These are phyloP conservation scores for Antitype chi DNA, from an alignment of 2,888 invertebrate species.

Conservation along the genomic window DNA sequence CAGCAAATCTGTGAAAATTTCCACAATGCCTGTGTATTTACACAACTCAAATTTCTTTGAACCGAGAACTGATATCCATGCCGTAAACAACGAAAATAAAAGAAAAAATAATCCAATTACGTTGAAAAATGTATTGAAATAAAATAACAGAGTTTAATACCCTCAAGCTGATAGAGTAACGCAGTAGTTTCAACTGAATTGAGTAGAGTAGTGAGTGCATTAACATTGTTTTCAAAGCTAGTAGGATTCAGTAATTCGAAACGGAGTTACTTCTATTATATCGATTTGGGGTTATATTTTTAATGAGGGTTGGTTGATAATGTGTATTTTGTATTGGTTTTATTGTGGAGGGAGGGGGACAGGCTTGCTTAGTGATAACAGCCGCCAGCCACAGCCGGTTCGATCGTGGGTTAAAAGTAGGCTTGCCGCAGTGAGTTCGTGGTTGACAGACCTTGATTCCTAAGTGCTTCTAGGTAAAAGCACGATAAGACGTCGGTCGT, in stretches of 20 bases:
- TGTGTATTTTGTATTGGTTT: not conserved
- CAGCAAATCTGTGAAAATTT: not conserved
- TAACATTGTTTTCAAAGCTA: slow-evolving; percentile 54
- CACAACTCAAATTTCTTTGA: slow-evolving; percentile 1
- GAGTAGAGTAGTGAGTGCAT: slow-evolving; percentile 25
- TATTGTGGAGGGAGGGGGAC: not conserved
- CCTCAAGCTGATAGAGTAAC: slow-evolving; percentile 18
- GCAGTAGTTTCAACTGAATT: slow-evolving; percentile 35
- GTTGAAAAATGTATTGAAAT: slow-evolving; percentile 38
- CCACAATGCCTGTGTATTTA: slow-evolving; percentile 12
- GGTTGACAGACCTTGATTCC: not conserved
- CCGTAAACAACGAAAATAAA: not conserved
- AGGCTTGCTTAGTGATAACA: not conserved
- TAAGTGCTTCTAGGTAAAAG: not conserved
- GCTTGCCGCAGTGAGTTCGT: no score
- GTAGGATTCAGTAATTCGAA: slow-evolving; percentile 46
- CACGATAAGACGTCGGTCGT: not conserved
- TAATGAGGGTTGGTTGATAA: slow-evolving; percentile 31
- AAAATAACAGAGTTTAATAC: slow-evolving; percentile 19
- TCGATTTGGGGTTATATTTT: slow-evolving; percentile 36
- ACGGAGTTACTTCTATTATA: slow-evolving; percentile 53
- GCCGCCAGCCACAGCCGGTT: no score
- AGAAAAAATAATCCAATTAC: slow-evolving; percentile 20
- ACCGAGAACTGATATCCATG: not conserved
- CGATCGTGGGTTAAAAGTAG: no score